Base-by-base conservation (phyloP, 35 echinoderm and acorn worm genomes). In the Nesometra sesokonis region DNA sequence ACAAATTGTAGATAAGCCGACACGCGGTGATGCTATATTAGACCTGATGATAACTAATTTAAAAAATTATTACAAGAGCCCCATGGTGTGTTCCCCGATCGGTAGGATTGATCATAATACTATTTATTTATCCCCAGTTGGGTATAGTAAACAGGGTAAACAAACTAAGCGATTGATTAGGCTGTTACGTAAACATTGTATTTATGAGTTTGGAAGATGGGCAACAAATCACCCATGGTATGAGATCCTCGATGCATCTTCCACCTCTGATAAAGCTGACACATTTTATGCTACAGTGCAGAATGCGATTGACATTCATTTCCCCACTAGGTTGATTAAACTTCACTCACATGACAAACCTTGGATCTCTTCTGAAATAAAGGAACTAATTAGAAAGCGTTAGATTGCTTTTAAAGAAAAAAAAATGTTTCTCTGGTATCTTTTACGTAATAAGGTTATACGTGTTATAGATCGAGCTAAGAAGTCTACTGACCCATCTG, bases 201-300 rank as follows among this genome's bases (percentile, higher is more conserved):
- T 89, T 19, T 46, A 83, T 83, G 87, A 89, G 82, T 89, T 89
- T 29, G 87, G 87, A 15, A 83, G 46, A 35, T 89, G 87, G 80
- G 83, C 83, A 4, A 89, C 80, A 19, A 33, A 33, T 19, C 87
- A 83, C 13, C 15, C n/a, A 4, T 89, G 87, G 80, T 39, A 89
- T 57, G 87, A 83, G 46, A 80, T 89, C 36, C 15, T 89, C 17
- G 57, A 83, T 34, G 43, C 80, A 57, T 46, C 37, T 36, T 34
- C 79, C 29, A 77, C 87, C 17, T 30, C 5, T 0, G 87, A 82
- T 31, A 89, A 89, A 35, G 79, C 81, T 76, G 47, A 89, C 77
- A 82, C 88, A 32, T 90, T 90, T 32, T 78, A 84, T 32, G 7
- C 35, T 19, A 21, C 35, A 0, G 31, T 90, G 32, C 30, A 31